Evolutionary conservation across 2,888 invertebrate species (phyloP).

Genomic region (Cryptus armator): DNA sequence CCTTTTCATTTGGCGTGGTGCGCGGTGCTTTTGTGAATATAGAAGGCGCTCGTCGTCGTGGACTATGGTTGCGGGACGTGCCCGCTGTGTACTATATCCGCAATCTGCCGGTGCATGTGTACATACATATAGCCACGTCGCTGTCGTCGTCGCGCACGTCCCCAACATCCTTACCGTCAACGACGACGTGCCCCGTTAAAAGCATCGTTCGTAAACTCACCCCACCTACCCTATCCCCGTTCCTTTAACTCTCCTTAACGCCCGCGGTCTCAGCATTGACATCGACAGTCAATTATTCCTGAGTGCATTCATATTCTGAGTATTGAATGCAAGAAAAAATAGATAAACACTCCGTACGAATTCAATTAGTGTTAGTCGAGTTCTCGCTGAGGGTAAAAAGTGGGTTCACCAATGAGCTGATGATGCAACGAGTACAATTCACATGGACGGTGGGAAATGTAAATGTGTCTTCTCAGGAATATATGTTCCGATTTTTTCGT

Average conservation of each 20-base stretch:
- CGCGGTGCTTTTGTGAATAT: conserved; percentile 46
- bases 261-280: conserved; percentile 36
- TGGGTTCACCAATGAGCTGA: neutral
- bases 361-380: conserved; percentile 36
- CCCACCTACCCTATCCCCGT: neutral
- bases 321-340: conserved; percentile 39
- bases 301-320: conserved; percentile 44
- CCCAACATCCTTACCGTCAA: conserved; percentile 28
- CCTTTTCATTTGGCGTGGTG: conserved; percentile 70
- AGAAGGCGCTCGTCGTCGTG: conserved; percentile 25
- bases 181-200: conserved; percentile 44
- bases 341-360: conserved; percentile 36
- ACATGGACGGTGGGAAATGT: too few species aligned
- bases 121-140: conserved; percentile 15
- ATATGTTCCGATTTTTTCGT: too few species aligned
- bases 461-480: too few species aligned
- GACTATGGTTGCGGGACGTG: conserved; percentile 24
- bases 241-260: conserved; percentile 44
- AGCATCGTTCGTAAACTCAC: conserved; percentile 42
- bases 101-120: conserved; percentile 38
- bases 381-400: conserved; percentile 22
- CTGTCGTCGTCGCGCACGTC: conserved; percentile 3
- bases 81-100: conserved; percentile 38
- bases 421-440: neutral
- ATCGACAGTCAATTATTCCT: conserved; percentile 55